Percentiles rank a stretch among this genome's conserved stretches.
These are phyloP conservation scores for Pelodiscus sinensis DNA, from an alignment of 2,113 vertebrate genomes.

Conservation along the genomic window DNA sequence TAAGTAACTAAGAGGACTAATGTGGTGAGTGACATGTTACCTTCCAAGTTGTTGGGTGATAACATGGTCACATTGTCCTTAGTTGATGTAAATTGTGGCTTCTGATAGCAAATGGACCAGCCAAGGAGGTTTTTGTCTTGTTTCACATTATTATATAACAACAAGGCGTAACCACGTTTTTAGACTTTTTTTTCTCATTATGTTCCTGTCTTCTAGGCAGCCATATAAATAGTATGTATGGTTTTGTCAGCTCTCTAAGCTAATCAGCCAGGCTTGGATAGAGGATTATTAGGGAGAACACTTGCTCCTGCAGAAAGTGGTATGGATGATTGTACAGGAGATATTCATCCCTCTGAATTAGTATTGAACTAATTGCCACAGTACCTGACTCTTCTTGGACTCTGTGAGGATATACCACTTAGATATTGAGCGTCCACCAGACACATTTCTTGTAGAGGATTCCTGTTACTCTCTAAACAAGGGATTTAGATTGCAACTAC, in stretches of 20 bases:
- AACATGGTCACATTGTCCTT: not conserved
- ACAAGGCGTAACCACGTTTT: not conserved
- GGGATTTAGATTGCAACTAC: not conserved
- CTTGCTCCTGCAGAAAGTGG: not conserved
- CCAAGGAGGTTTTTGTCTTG: not conserved
- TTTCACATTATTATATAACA: not conserved
- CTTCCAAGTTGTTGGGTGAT: not conserved
- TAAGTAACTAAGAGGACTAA: not conserved
- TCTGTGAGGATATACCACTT: not conserved
- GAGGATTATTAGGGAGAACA: not conserved
- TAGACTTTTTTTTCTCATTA: not conserved
- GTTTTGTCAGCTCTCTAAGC: not conserved
- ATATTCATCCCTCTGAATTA: not conserved
- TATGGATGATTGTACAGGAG: not conserved
- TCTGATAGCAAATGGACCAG: not conserved
- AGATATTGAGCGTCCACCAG: not conserved
- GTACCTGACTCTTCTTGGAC: accelerated
- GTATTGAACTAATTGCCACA: not conserved
- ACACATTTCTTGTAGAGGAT: not conserved
- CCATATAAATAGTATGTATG: not conserved
- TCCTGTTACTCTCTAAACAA: not conserved
- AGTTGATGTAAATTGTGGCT: not conserved
- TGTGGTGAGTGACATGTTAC: accelerated
- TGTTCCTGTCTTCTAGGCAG: not conserved
- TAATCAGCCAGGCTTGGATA: not conserved